Base-by-base conservation (phyloP, 2,113 vertebrate genomes). In the Rhegmatorhina hoffmannsi region DNA sequence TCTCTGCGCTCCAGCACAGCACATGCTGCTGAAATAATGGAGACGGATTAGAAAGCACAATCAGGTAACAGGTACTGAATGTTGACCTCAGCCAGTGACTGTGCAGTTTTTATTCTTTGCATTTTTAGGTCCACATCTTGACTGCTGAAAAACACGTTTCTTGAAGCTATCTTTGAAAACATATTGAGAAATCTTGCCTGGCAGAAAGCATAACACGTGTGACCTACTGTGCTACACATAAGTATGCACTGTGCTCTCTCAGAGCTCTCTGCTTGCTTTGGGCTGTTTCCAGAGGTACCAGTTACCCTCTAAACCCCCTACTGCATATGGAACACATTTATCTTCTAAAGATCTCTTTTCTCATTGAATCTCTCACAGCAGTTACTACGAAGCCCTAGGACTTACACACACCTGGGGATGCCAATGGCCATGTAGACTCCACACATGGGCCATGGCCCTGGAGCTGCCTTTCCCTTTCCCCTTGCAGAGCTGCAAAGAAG, bases 361-460 rank as follows among this genome's bases (percentile, higher is more conserved):
- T 90, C 50, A 25, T 4, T 50, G 50, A 67, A 28, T 43, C 2
- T 62, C 43, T 80, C 47, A 10, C 63, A 67, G 70, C 47, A 76
- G 43, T 34, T 75, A 70, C 63, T 68, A 33, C n/a, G 34, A 63
- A 83, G 33, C 34, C n/a, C 40, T 19, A 23, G 9, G 13, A 58
- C 43, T 92, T 34, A 67, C 23, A 16, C 4, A 25, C 29, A 9
- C 21, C 38, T 67, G 78, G 36, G 80, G 29, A 44, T 28, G 20
- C 24, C 62, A 31, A 47, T 8, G 58, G 46, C 49, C 50, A 55
- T 33, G 21, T 23, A 46, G 3, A 18, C 10, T 60, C 44, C 15
- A 4, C 0, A 7, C 24, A 7, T 2, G 17, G 24, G 25, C 44
- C 56, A 6, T 0, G 0, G 6, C 31, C 43, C 29, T 4, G 2